phyloP scores from a whole-genome alignment of 1,140 invertebrate species.

The Sitobion miscanthi region DNA sequence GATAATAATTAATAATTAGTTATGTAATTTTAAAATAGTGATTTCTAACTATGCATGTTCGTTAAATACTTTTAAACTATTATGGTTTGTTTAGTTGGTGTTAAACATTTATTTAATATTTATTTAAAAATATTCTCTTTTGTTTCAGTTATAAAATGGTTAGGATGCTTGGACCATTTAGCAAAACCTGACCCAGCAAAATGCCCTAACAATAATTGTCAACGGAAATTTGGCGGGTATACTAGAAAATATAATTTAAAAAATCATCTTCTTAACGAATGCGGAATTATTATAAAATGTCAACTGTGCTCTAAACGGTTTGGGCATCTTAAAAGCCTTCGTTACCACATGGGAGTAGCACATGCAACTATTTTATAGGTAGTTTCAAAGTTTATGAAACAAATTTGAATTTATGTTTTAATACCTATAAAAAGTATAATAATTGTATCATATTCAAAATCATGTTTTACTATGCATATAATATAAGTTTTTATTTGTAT shows the following conservation, averaged over 20 bases:
- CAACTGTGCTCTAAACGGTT: slow-evolving; percentile 61
- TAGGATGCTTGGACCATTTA: background rate
- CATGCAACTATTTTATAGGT: slow-evolving; percentile 47
- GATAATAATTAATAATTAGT: background rate
- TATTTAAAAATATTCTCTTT: background rate
- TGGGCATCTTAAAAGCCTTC: slow-evolving; percentile 60
- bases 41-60: background rate
- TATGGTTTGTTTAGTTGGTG: background rate
- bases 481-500: too few species aligned
- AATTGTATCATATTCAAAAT: background rate
- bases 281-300: slow-evolving; percentile 62
- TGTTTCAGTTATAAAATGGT: background rate
- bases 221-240: slow-evolving; percentile 58
- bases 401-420: background rate
- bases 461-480: too few species aligned
- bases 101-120: background rate
- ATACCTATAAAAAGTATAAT: background rate
- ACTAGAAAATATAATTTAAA: slow-evolving; percentile 62
- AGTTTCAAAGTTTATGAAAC: background rate
- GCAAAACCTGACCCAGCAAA: background rate
- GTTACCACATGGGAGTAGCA: slow-evolving; percentile 58
- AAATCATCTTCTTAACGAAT: slow-evolving; percentile 65
- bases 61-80: background rate
- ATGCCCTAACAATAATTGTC: slow-evolving; percentile 57
- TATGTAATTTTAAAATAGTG: too few species aligned